phyloP scores from a whole-genome alignment of 2,797 vertebrate species.

The Myiotriccus ornatus region DNA sequence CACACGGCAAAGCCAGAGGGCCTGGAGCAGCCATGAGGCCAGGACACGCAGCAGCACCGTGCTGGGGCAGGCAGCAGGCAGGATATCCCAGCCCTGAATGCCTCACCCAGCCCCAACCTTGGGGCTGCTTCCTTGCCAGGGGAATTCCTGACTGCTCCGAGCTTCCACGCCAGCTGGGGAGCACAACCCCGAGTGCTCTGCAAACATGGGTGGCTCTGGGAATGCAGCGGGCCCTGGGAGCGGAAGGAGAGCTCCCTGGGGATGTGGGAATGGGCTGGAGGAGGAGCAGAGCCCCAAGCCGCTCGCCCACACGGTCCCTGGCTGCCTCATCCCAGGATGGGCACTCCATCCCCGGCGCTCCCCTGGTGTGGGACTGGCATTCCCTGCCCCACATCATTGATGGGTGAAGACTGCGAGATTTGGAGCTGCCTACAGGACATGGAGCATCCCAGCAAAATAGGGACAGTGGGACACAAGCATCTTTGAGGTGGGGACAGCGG shows the following conservation, averaged over 20 bases:
- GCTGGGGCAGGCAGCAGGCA: not conserved
- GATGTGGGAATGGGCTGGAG: not conserved
- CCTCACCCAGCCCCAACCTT: not conserved
- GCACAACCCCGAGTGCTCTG: not conserved
- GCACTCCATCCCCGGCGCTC: not conserved
- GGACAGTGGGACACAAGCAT: not conserved
- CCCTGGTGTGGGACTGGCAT: rapidly evolving
- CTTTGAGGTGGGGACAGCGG: not conserved
- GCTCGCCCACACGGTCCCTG: rapidly evolving
- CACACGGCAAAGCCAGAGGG: rapidly evolving
- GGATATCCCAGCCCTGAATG: not conserved
- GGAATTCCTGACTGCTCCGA: not conserved
- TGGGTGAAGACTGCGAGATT: not conserved
- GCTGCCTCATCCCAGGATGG: not conserved
- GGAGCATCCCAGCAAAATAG: rapidly evolving
- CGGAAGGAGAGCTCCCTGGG: not conserved
- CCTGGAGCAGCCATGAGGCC: not conserved
- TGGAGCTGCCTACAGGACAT: not conserved
- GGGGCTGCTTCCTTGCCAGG: not conserved
- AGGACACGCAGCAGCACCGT: not conserved
- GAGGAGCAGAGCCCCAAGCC: not conserved
- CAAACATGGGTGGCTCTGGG: not conserved
- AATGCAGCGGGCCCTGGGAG: not conserved
- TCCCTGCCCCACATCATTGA: not conserved
- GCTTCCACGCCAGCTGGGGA: not conserved